A percentile compares a stretch with the other conserved stretches of the same genome.
Conservation (phyloP, 2,797 vertebrate species). For the Lithobates sylvaticus region DNA sequence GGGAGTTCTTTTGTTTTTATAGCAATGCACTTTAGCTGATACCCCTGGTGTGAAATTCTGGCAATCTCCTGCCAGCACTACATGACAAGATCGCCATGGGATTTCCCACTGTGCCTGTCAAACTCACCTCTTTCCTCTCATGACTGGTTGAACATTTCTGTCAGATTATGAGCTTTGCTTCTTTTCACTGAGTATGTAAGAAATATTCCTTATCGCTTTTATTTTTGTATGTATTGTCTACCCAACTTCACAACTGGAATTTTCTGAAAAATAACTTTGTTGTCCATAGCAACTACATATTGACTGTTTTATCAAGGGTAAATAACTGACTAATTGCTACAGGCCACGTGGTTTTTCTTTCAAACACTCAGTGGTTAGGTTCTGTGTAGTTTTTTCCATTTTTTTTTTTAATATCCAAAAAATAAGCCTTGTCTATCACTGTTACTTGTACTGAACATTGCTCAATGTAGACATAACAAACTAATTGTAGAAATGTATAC, state of each 20-base stretch:
- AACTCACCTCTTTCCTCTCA: conserved; percentile 6
- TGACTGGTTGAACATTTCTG: conserved; percentile 26
- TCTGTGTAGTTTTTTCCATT: no score
- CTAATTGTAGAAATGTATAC: no score
- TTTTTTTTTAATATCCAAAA: no score
- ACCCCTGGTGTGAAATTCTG: conserved; percentile 31
- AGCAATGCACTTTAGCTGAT: conserved; percentile 43
- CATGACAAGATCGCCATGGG: conserved; percentile 39
- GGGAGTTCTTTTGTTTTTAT: conserved; percentile 10
- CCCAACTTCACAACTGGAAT: no score
- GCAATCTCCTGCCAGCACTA: conserved; percentile 26
- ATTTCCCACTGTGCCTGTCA: conserved; percentile 40
- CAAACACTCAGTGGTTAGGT: no score
- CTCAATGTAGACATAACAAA: no score
- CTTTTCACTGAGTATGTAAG: not conserved
- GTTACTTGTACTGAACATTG: no score
- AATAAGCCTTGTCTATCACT: no score
- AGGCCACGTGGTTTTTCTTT: no score
- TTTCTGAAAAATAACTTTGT: not conserved
- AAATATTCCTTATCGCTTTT: not conserved
- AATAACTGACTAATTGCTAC: no score
- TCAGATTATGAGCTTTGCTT: conserved; percentile 27
- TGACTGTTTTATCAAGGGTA: not conserved
- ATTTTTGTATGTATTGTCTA: not conserved
- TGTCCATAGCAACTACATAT: not conserved